Evolutionary conservation across 1,140 invertebrate species (phyloP).

Genomic region (Physella acuta): DNA sequence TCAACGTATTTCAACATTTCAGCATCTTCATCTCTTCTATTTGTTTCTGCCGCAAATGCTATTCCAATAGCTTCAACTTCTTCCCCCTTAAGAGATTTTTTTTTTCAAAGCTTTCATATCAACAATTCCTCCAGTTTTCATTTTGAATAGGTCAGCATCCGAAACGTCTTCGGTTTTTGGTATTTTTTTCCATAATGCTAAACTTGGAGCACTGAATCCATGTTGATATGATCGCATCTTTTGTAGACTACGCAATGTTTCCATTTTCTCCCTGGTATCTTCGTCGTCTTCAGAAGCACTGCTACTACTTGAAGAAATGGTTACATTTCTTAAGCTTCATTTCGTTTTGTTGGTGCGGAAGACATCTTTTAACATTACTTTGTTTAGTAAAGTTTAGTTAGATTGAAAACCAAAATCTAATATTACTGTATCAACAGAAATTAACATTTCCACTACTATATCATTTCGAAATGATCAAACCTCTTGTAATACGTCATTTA

Average conservation of each 20-base stretch:
- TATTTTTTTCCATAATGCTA: constrained; percentile 81
- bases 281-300: too few species aligned
- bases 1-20: constrained; percentile 99
- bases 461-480: too few species aligned
- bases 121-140: constrained; percentile 85
- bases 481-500: too few species aligned
- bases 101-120: constrained; percentile 76
- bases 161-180: constrained; percentile 68
- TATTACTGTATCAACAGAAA: too few species aligned
- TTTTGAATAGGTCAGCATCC: constrained; percentile 65
- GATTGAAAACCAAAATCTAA: too few species aligned
- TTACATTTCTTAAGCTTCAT: too few species aligned
- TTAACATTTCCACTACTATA: too few species aligned
- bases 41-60: constrained; percentile 96
- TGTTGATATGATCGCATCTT: constrained; percentile 79
- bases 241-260: constrained; percentile 82
- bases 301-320: too few species aligned
- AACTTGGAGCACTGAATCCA: constrained; percentile 78
- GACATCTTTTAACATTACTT: too few species aligned
- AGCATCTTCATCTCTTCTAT: constrained; percentile 96
- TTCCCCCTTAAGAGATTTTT: constrained; percentile 41
- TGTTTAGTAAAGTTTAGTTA: too few species aligned
- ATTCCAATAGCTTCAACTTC: constrained; percentile 57
- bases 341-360: too few species aligned
- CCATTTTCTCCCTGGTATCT: constrained; percentile 65